Base-by-base conservation (phyloP, 2,113 vertebrate genomes). In the Vidua chalybeata region DNA sequence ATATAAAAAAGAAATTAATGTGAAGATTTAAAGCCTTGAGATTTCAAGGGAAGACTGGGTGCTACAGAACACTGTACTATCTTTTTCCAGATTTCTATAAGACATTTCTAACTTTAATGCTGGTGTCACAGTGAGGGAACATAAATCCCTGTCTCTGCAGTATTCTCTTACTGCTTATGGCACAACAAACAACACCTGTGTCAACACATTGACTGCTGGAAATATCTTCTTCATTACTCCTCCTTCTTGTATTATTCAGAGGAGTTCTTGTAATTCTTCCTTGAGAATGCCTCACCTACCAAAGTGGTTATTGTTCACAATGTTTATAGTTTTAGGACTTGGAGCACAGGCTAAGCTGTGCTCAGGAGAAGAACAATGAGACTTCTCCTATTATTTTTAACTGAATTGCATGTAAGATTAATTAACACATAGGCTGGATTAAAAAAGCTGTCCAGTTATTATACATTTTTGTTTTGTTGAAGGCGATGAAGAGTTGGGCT, bases 321-420 rank as follows among this genome's bases (percentile, higher is more conserved):
- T 68, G 79, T 81, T 89, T 92, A 73, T 59, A 37, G 58, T 56
- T 41, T 54, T 66, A 33, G 58, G 23, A 84, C 87, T 62, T 90
- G 41, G 54, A 88, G 58, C 52, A 11, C 21, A 37, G 73, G 52
- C 66, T 41, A 51, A 73, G n/a, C 19, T 80, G 33, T 84, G 52
- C 74, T 79, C 48, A 90, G 73, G 26, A 71, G 68, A 90, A 90
- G 23, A 91, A 96, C 76, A 95, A 82, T 89, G 69, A 59, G 35
- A n/a, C 11, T 52, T 74, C 92, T 77, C 48, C 48, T 54, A 55
- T 71, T 68, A 55, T 75, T 76, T 92, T 81, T 23, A 75, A n/a
- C 30, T 55, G 74, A 94, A 71, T 59, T 93, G 62, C 45, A 21
- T 1, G 3, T 67, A 54, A 31, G 75, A 58, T 56, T 64, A 59